Evolutionary conservation across 1,140 invertebrate genomes (phyloP).

Genomic region (Sarcophaga bullata): DNA sequence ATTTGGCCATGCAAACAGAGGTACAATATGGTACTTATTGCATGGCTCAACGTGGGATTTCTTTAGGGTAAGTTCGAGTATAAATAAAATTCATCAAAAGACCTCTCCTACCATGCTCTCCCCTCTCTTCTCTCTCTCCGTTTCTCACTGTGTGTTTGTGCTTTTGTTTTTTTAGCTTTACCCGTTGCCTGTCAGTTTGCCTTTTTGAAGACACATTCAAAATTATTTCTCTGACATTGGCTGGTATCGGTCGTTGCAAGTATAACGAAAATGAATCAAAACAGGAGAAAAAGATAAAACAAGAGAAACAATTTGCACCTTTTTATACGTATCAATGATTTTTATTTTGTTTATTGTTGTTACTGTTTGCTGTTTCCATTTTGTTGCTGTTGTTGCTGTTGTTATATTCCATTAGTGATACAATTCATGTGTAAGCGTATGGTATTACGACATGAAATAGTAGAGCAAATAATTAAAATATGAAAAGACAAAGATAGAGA

Average conservation of each 20-base stretch:
- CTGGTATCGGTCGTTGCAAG: no score
- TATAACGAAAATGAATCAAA: no score
- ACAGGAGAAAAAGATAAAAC: no score
- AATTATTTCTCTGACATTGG: not conserved
- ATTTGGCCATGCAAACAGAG: conserved; percentile 92
- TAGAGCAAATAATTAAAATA: conserved; percentile 8
- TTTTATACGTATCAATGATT: no score
- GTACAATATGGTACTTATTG: conserved; percentile 92
- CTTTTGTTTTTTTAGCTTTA: not conserved
- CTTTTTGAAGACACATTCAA: conserved; percentile 17
- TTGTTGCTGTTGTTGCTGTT: not conserved
- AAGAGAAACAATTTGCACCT: no score
- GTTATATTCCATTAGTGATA: not conserved
- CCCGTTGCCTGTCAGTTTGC: not conserved
- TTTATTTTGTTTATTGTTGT: not conserved
- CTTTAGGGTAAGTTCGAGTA: conserved; percentile 79
- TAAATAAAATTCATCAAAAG: no score
- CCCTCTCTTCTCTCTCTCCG: no score
- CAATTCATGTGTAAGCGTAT: not conserved
- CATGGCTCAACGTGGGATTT: conserved; percentile 93
- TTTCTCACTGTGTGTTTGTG: no score
- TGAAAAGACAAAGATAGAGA: not conserved
- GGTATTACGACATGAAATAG: not conserved
- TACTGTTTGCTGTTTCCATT: not conserved
- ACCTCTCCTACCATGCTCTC: no score